These are phyloP conservation scores for Tragelaphus strepsiceros DNA, from an alignment of 2,113 vertebrate species.

Conservation along the genomic window DNA sequence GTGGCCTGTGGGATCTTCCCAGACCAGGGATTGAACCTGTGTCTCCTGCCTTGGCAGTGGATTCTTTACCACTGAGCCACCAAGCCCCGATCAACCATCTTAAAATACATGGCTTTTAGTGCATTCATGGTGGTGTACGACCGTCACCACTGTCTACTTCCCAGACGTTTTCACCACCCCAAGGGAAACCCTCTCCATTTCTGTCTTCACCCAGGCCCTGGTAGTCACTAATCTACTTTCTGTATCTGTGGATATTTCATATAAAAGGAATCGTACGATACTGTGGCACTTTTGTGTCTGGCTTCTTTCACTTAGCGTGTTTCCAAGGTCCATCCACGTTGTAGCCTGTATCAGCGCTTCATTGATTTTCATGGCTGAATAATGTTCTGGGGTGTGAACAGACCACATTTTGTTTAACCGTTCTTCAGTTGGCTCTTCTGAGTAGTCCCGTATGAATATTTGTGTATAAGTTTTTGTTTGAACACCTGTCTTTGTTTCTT, in stretches of 20 bases:
- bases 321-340: too few species aligned
- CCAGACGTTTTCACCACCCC: not conserved
- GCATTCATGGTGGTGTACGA: fast-evolving
- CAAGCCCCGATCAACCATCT: not conserved
- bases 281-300: not conserved
- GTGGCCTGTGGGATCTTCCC: not conserved
- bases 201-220: not conserved
- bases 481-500: not conserved
- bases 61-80: not conserved
- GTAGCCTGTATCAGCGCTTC: fast-evolving
- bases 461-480: not conserved
- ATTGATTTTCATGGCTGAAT: not conserved
- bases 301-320: not conserved
- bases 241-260: too few species aligned
- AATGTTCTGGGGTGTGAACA: fast-evolving
- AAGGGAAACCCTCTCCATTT: not conserved
- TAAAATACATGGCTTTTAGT: not conserved
- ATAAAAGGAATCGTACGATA: fast-evolving
- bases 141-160: not conserved
- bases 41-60: not conserved
- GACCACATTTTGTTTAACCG: not conserved
- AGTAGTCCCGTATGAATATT: not conserved
- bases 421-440: fast-evolving
- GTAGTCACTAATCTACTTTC: not conserved
- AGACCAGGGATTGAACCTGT: not conserved